Evolutionary conservation across 2,113 vertebrate species (phyloP), one percentile per base, ranked within the genome.

Genomic region (Hoplias malabaricus): DNA sequence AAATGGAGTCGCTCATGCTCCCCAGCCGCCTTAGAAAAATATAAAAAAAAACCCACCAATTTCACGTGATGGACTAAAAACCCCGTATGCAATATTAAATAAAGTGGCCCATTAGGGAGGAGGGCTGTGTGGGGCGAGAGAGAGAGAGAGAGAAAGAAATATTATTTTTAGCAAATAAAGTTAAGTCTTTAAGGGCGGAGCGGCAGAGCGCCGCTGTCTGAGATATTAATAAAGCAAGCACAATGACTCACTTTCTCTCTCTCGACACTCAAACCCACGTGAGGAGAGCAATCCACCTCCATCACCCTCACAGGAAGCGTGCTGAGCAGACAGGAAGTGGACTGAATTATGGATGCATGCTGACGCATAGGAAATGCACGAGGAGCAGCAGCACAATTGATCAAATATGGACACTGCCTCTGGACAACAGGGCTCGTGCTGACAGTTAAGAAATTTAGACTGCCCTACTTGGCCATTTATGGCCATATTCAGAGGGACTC

Each of bases 151-250:
- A 82, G 73, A 84, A 71, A 89, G 86, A 4, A 8, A 14, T 31
- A 19, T 84, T 84, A 85, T 89, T 90, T 87, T 89, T 87, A 67
- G 83, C 86, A 81, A 85, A 88, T 87, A 89, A 88, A 90, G 84
- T 87, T 88, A 79, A 85, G 36, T 33, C 56, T 62, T 46, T 36
- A 12, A 16, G 23, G 70, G 83, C 83, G 88, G 77, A 84, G 77
- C 82, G 80, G 83, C 87, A 89, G 88, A 90, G 86, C 87, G 83
- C 84, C 77, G 82, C 82, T 82, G 84, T 75, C 85, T 90, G 84
- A 91, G 89, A 90, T 86, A 89, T 91, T 88, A 90, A 92, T 91
- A 90, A 90, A 54, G 86, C 80, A 78, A 79, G 84, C 86, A 89
- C 87, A 90, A 89, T 87, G 87, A 89, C 76, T 80, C 82, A 81